Percentiles rank a stretch among this genome's conserved stretches.
phyloP scores from a whole-genome alignment of 2,797 vertebrate genomes.

The Taeniopygia guttata region DNA sequence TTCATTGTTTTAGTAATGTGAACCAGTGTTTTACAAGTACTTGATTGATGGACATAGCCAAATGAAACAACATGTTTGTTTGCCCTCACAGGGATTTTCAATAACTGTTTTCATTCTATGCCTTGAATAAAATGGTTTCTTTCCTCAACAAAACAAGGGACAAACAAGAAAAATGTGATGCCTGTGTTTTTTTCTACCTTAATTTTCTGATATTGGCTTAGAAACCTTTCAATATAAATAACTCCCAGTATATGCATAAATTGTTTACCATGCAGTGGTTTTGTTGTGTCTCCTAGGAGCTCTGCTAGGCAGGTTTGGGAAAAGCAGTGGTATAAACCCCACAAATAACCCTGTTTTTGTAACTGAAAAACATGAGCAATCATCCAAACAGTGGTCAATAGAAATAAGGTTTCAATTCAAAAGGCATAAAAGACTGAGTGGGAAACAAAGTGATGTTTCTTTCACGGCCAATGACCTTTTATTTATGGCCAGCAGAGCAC shows the following conservation, averaged over 20 bases:
- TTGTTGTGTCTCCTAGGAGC: not conserved
- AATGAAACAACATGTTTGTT: not conserved
- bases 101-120: not conserved
- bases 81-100: not conserved
- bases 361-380: not conserved
- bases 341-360: not conserved
- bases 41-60: not conserved
- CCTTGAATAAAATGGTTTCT: not conserved
- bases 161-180: not conserved
- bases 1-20: constrained; percentile 35
- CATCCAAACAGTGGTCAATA: not conserved
- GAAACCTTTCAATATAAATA: not conserved
- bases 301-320: not conserved
- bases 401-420: constrained; percentile 13
- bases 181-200: not conserved
- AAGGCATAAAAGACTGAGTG: not conserved
- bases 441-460: not conserved
- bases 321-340: not conserved
- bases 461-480: not conserved
- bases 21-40: constrained; percentile 3
- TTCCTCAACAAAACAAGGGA: not conserved
- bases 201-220: not conserved
- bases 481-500: not conserved
- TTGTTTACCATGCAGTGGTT: not conserved
- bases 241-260: not conserved